These are phyloP conservation scores for Leptopilina syphax DNA, from an alignment of 2,888 invertebrate genomes.

Conservation along the genomic window DNA sequence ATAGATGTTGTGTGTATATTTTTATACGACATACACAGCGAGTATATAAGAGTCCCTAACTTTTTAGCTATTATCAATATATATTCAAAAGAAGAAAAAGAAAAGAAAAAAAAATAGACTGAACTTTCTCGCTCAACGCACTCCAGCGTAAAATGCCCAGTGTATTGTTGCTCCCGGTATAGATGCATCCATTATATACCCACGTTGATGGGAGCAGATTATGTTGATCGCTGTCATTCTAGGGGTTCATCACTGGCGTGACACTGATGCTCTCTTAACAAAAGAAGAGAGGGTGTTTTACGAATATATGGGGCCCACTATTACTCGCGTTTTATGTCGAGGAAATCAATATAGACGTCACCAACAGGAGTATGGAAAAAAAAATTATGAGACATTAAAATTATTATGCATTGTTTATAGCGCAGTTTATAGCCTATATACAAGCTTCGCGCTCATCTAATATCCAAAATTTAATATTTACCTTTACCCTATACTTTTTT, in stretches of 20 bases:
- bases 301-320: not conserved
- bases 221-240: slow-evolving; percentile 61
- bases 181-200: slow-evolving; percentile 62
- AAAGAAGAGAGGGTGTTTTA: slow-evolving; percentile 43
- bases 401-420: too few relatives aligned
- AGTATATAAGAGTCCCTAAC: too few relatives aligned
- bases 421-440: too few relatives aligned
- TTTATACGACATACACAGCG: too few relatives aligned
- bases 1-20: too few relatives aligned
- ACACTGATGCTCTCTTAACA: slow-evolving; percentile 58
- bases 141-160: slow-evolving; percentile 52
- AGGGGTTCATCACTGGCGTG: slow-evolving; percentile 60
- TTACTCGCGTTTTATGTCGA: not conserved
- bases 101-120: slow-evolving; percentile 56
- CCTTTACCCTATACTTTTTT: too few relatives aligned
- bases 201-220: slow-evolving; percentile 61
- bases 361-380: not conserved
- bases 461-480: too few relatives aligned
- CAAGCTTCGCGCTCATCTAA: too few relatives aligned
- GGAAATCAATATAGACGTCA: slow-evolving; percentile 4
- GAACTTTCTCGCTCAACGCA: not conserved
- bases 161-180: slow-evolving; percentile 56
- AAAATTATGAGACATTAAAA: not conserved
- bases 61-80: too few relatives aligned
- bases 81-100: too few relatives aligned